These are phyloP conservation scores for Microcebus tavaratra DNA, from an alignment of 2,113 vertebrate species.

Conservation along the genomic window DNA sequence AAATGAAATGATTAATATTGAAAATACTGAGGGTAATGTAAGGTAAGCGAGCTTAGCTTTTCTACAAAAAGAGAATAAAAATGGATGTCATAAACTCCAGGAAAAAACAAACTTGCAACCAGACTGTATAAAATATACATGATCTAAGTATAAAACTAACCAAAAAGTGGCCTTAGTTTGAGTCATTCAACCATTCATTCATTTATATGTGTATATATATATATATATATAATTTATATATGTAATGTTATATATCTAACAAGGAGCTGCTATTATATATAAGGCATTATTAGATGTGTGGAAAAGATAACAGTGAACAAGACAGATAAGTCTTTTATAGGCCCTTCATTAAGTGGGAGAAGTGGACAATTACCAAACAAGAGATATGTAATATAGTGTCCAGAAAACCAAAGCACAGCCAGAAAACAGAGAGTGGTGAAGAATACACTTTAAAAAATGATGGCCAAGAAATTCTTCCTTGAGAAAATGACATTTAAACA, in stretches of 20 bases:
- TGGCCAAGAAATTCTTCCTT: not conserved
- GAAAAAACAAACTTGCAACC: not conserved
- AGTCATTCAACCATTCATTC: not conserved
- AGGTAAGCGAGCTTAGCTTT: not conserved
- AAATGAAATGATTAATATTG: not conserved
- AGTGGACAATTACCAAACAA: not conserved
- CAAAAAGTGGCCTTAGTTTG: not conserved
- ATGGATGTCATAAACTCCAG: not conserved
- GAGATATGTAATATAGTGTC: not conserved
- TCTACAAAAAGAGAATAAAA: not conserved
- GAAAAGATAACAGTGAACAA: not conserved
- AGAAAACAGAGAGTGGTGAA: not conserved
- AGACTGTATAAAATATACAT: not conserved
- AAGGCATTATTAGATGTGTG: not conserved
- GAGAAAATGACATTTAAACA: not conserved
- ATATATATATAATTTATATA: not conserved
- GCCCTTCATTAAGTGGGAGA: not conserved
- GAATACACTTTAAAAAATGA: not conserved
- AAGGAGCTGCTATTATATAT: not conserved
- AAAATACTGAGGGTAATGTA: not conserved
- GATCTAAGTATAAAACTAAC: not conserved
- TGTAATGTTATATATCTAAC: not conserved
- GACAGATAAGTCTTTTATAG: not conserved
- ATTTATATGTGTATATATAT: not conserved
- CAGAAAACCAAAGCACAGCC: not conserved